These are phyloP conservation scores for Axea sp. DNA, from an alignment of 2,888 invertebrate species.

Conservation along the genomic window DNA sequence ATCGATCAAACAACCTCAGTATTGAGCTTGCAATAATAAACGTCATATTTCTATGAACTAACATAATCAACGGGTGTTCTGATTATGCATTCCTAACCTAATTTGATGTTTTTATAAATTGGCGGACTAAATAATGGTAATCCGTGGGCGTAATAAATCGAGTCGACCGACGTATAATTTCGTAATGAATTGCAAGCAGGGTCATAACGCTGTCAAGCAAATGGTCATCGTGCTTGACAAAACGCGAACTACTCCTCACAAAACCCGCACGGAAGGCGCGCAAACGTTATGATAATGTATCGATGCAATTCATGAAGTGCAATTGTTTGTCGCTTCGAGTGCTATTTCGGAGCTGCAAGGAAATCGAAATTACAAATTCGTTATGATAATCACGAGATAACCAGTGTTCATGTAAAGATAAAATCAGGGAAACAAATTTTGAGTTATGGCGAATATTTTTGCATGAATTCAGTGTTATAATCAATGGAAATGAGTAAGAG, in stretches of 20 bases:
- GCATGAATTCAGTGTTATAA: too few species aligned
- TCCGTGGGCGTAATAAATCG: slow-evolving; percentile 38
- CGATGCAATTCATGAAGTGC: slow-evolving; percentile 42
- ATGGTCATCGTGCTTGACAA: slow-evolving; percentile 50
- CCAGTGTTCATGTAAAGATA: not conserved
- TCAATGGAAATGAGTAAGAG: too few species aligned
- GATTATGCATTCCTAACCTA: slow-evolving; percentile 39
- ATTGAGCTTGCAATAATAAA: slow-evolving; percentile 20
- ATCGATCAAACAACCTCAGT: slow-evolving; percentile 3
- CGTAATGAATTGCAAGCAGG: slow-evolving; percentile 51
- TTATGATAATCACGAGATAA: slow-evolving; percentile 37
- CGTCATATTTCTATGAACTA: slow-evolving; percentile 1
- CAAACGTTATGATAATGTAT: slow-evolving; percentile 51
- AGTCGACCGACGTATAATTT: slow-evolving; percentile 29
- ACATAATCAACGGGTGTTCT: slow-evolving; percentile 29
- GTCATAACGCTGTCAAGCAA: slow-evolving; percentile 53
- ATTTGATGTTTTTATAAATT: slow-evolving; percentile 43
- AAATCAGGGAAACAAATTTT: not conserved
- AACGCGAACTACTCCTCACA: slow-evolving; percentile 45
- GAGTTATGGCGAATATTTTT: too few species aligned
- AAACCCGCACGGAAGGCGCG: slow-evolving; percentile 48
- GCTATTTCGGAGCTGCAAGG: slow-evolving; percentile 33
- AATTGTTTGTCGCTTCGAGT: slow-evolving; percentile 39
- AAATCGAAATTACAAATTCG: slow-evolving; percentile 50
- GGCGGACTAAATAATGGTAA: slow-evolving; percentile 40